Evolutionary conservation across 2,113 vertebrate genomes (phyloP).

Genomic region (Tetrao urogallus): DNA sequence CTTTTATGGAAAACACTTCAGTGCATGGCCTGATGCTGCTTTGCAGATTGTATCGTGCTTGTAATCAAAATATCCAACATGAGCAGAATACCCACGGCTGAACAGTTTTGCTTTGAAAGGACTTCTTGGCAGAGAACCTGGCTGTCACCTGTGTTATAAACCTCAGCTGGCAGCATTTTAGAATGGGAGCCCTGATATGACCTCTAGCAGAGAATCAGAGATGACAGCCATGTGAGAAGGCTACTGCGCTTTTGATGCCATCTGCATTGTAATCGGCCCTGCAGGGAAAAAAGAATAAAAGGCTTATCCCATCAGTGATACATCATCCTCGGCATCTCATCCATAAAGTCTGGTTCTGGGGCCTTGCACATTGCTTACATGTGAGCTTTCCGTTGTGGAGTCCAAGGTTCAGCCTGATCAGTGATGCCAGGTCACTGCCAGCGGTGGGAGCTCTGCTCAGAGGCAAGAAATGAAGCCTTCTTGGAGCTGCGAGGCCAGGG

Average conservation of each 20-base stretch:
- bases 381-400: background rate
- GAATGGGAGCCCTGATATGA: background rate
- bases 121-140: background rate
- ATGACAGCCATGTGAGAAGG: slow-evolving; percentile 19
- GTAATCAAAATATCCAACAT: background rate
- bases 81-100: background rate
- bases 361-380: background rate
- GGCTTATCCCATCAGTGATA: background rate
- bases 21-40: background rate
- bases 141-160: slow-evolving; percentile 6
- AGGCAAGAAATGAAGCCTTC: background rate
- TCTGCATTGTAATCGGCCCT: background rate
- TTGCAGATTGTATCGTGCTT: background rate
- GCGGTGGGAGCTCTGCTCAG: background rate
- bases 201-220: slow-evolving; percentile 10
- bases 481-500: background rate
- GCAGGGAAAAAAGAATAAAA: background rate
- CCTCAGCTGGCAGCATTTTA: background rate
- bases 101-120: background rate
- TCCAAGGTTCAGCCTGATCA: background rate
- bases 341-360: background rate
- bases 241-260: slow-evolving; percentile 6
- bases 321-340: background rate
- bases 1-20: background rate
- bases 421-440: background rate